Evolutionary conservation across 2,113 vertebrate species (phyloP), one percentile per base, ranked within the genome.

Genomic region (Struthio camelus): DNA sequence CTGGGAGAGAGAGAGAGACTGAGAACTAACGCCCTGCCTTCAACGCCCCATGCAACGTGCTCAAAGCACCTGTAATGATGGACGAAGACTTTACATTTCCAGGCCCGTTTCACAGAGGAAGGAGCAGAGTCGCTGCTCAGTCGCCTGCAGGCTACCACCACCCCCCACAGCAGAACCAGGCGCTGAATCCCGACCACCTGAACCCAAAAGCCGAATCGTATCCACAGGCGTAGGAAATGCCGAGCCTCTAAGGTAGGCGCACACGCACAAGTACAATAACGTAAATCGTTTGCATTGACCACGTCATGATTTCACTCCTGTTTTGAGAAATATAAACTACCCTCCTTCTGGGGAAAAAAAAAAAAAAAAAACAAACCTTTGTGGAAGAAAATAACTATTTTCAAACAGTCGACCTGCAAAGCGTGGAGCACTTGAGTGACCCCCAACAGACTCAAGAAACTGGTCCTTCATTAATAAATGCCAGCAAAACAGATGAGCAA

Each of bases 131-230:
- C 6, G 27, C 75, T 70, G 72, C 3, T 77, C 25, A 8, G 78
- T 62, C 15, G 83, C 64, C 64, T 59, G 4, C 0, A 0, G 14
- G 14, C 7, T 12, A 9, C 42, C 4, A 0, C 1, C 11, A 46
- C 11, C 34, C 16, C 40, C 13, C 2, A 0, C 7, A 25, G 4
- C 14, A 30, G 36, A 53, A 71, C 8, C 8, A 32, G 34, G n/a
- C 19, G 71, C 38, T 28, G 38, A 14, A 20, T 1, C 13, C 54
- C 62, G 72, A 50, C 73, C 17, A 69, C 30, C 23, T 24, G 32
- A 85, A 24, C 10, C n/a, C 40, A 48, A 38, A 32, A 53, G 2
- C 32, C 69, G 27, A 15, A 61, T 24, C 9, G 0, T 44, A 20
- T 30, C 46, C 11, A 11, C 0, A 3, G 53, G 32, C 10, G 34